Conservation (phyloP, 1,140 invertebrate genomes). For the Pogonognathellus flavescens region DNA sequence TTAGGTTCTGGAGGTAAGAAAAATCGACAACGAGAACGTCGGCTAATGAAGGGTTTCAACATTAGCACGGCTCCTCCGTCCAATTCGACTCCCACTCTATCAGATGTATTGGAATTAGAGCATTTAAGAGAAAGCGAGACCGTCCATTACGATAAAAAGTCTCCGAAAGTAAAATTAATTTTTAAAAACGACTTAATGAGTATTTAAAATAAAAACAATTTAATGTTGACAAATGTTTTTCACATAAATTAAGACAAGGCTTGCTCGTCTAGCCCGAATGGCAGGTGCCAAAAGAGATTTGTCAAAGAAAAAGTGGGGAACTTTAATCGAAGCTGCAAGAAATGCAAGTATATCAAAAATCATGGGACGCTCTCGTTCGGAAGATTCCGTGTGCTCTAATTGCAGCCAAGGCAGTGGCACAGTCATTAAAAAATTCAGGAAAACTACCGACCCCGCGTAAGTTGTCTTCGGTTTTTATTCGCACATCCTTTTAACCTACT, state of each 20-base stretch:
- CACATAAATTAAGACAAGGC: slow-evolving; percentile 68
- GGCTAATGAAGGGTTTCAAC: slow-evolving; percentile 95
- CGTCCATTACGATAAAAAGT: slow-evolving; percentile 65
- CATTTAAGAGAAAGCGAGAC: slow-evolving; percentile 58
- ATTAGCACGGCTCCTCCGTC: slow-evolving; percentile 79
- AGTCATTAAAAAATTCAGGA: slow-evolving; percentile 56
- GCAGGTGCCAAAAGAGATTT: slow-evolving; percentile 69
- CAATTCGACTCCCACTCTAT: slow-evolving; percentile 68
- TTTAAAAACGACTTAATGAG: background rate
- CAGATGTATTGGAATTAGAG: slow-evolving; percentile 63
- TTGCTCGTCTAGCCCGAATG: slow-evolving; percentile 69
- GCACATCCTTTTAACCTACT: background rate
- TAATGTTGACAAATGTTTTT: background rate
- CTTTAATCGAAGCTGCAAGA: slow-evolving; percentile 87
- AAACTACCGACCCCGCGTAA: slow-evolving; percentile 61
- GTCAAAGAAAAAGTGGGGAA: slow-evolving; percentile 80
- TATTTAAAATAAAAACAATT: slow-evolving; percentile 13
- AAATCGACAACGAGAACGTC: slow-evolving; percentile 90
- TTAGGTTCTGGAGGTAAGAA: slow-evolving; percentile 90
- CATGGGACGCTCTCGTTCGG: slow-evolving; percentile 81
- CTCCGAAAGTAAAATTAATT: slow-evolving; percentile 61
- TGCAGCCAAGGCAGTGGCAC: slow-evolving; percentile 70
- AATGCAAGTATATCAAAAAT: slow-evolving; percentile 79
- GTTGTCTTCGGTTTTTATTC: background rate
- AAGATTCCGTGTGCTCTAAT: slow-evolving; percentile 86